Base-by-base conservation (phyloP, 2,888 invertebrate species). In the Eupithecia insigniata region DNA sequence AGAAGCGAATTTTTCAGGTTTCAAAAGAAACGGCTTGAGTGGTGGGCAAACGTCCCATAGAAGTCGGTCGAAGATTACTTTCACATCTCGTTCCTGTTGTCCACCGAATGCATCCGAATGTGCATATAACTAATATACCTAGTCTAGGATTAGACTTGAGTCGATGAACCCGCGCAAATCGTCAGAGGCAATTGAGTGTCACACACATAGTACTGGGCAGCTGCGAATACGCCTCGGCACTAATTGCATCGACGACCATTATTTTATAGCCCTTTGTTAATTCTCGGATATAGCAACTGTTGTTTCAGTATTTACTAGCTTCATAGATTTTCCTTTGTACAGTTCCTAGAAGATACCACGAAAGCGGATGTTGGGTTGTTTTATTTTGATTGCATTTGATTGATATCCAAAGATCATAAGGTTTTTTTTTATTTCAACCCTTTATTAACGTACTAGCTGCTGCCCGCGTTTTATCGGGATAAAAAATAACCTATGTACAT, bases 131-230 rank as follows among this genome's bases (percentile, higher is more conserved):
- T 12, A 55, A n/a, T n/a, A n/a, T n/a, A n/a, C n/a, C n/a, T 55
- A 10, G 18, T 61, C 61, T 36, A 36, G 71, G 69, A 74, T 74
- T 69, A 71, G 69, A 46, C 69, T 51, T 18, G 64, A 60, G 91
- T 89, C 91, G 83, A 83, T 89, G 92, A 91, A 90, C 92, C 82
- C 83, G 83, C 78, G 88, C 88, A 85, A 90, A 89, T 90, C 89
- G 89, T 85, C 84, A 78, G 79, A 83, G 83, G 81, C 89, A 90
- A 91, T 91, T 92, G 91, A 88, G 87, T 88, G 84, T 82, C 83
- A 82, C 81, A 83, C 61, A 61, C 18, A 60, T 12, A 34, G 81
- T 26, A 22, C 51, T 51, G 55, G 82, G 85, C 89, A 89, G 89
- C 89, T 90, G 89, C 82, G 82, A 80, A 82, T 82, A 79, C 76